phyloP scores from a whole-genome alignment of 2,797 vertebrate genomes.

The Petrocephalus schoutedeni region DNA sequence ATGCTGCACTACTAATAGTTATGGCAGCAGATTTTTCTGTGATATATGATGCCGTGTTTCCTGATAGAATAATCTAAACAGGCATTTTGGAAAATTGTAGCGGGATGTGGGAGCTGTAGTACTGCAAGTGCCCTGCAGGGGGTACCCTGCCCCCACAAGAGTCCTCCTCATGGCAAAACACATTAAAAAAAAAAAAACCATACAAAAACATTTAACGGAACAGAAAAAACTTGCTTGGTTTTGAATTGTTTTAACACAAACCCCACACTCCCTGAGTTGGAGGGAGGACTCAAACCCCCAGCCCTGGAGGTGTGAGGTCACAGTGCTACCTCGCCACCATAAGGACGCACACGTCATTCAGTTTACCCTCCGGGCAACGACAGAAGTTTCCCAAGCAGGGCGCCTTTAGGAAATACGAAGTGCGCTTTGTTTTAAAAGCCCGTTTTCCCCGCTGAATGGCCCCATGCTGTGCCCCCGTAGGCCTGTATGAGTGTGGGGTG shows the following conservation, averaged over 20 bases:
- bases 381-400: conserved; percentile 7
- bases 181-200: neutral
- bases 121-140: conserved; percentile 63
- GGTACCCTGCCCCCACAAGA: conserved; percentile 61
- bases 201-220: neutral
- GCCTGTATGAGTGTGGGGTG: conserved; percentile 21
- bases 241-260: neutral
- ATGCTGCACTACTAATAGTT: neutral
- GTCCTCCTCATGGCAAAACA: conserved; percentile 61
- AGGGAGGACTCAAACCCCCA: neutral
- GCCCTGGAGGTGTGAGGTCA: neutral
- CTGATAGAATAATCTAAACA: neutral
- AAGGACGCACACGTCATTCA: neutral
- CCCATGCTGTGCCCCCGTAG: neutral
- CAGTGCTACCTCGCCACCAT: neutral
- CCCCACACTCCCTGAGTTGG: neutral
- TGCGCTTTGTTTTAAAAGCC: neutral
- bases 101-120: conserved; percentile 26
- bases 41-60: neutral
- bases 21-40: neutral
- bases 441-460: neutral
- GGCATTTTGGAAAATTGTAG: neutral
- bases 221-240: neutral
- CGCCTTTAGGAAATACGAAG: neutral
- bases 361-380: neutral